A percentile compares a stretch with the other conserved stretches of the same genome.
These are phyloP conservation scores for Aphidoletes aphidimyza DNA, from an alignment of 2,888 invertebrate species.

Conservation along the genomic window DNA sequence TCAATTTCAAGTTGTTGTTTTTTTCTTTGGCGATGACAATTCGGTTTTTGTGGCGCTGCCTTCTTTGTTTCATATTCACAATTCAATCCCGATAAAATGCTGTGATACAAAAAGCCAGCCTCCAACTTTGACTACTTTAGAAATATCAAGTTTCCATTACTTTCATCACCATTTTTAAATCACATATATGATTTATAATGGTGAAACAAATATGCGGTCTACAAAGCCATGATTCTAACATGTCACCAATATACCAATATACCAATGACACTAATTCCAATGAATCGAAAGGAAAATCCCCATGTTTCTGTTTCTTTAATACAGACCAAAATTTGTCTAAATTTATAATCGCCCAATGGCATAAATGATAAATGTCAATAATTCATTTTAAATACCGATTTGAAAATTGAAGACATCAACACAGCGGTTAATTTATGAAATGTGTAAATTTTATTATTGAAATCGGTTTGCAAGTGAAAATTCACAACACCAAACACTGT, in stretches of 20 bases:
- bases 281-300: not conserved
- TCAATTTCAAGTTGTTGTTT: constrained; percentile 5
- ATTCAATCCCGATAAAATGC: too few relatives aligned
- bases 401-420: constrained; percentile 36
- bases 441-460: constrained; percentile 49
- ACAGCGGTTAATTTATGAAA: constrained; percentile 38
- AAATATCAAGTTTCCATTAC: constrained; percentile 2
- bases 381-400: constrained; percentile 21
- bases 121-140: not conserved
- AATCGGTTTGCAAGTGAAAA: not conserved
- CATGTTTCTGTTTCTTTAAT: not conserved
- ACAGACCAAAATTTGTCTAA: not conserved
- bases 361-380: not conserved
- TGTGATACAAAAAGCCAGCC: too few relatives aligned
- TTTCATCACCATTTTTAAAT: constrained; percentile 48
- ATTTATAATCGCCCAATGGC: not conserved
- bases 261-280: constrained; percentile 21
- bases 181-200: constrained; percentile 17
- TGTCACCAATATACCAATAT: not conserved
- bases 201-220: constrained; percentile 21
- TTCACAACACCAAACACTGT: not conserved
- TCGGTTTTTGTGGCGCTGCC: not conserved
- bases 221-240: too few relatives aligned
- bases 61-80: too few relatives aligned
- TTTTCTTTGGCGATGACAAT: constrained; percentile 17